Base-by-base conservation (phyloP, 2,113 vertebrate genomes). In the Sakesphorus luctuosus region DNA sequence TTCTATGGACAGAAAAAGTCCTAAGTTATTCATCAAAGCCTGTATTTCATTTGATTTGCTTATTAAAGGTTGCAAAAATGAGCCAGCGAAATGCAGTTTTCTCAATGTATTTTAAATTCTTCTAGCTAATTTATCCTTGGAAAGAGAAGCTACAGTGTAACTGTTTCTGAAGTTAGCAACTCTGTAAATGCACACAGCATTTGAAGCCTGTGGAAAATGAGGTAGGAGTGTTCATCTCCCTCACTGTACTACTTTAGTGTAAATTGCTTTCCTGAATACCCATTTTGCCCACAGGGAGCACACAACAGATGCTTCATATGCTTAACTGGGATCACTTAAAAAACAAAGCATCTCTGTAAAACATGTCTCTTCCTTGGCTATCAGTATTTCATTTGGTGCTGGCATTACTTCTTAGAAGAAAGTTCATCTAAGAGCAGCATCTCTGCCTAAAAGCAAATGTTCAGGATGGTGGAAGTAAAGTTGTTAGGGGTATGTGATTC, bases 141-240 rank as follows among this genome's bases (percentile, higher is more conserved):
- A 90, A 90, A 85, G 71, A 44, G 52, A 86, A 83, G 26, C 47
- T 71, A 14, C 43, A 29, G 44, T 65, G 52, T 26, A 74, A 83
- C 46, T 19, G 10, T 91, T 79, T 87, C 33, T 94, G 80, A 88
- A 93, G 75, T 78, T 84, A 71, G 10, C 25, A 59, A 14, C 21
- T 76, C 71, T 68, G 58, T 87, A 77, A 90, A 90, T 53, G 68
- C 31, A 44, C 36, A 8, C 38, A 74, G 47, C 3, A 0, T 95
- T 91, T 86, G 71, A 69, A 47, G 43, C 44, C 76, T 86, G 75
- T 86, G 65, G 87, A 53, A 90, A 94, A 90, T 46, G 59, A 92
- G n/a, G 61, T 93, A 73, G 88, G 87, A 93, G 78, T 83, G 82
- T 92, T 93, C 79, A 53, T 79, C 67, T 91, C 66, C 55, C 46